Evolutionary conservation across 2,797 vertebrate genomes (phyloP).

Genomic region (Odontamblyopus lacepedii): DNA sequence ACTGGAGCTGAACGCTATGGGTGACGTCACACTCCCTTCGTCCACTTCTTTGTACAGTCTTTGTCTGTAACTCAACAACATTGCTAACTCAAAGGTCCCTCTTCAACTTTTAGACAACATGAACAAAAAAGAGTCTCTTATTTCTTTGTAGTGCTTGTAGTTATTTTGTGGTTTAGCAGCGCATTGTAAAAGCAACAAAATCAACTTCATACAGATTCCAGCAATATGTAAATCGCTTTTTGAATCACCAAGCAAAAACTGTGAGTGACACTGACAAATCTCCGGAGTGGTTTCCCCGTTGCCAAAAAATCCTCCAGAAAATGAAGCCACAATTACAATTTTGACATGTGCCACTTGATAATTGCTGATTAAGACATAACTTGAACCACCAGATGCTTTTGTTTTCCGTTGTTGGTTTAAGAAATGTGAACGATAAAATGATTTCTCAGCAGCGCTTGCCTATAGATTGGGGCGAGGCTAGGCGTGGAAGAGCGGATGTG

Average conservation of each 20-base stretch:
- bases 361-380: slow-evolving; percentile 59
- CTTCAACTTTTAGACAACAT: no score
- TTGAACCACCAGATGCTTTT: slow-evolving; percentile 37
- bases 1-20: no score
- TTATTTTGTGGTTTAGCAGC: no score
- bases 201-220: no score
- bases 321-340: slow-evolving; percentile 41
- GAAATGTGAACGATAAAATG: slow-evolving; percentile 51
- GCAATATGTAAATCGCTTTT: no score
- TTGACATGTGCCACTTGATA: slow-evolving; percentile 49
- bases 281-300: background rate
- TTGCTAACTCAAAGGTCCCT: no score
- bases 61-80: background rate
- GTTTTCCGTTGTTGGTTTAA: slow-evolving; percentile 64
- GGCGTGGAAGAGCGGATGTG: slow-evolving; percentile 51
- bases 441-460: slow-evolving; percentile 62
- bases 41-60: no score
- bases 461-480: slow-evolving; percentile 40
- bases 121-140: background rate
- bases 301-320: slow-evolving; percentile 28
- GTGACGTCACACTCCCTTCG: no score
- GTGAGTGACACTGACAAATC: no score
- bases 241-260: no score
- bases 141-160: no score
- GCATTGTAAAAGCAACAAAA: no score